A percentile compares a stretch with the other conserved stretches of the same genome.
These are phyloP conservation scores for Trichomycterus rosablanca DNA, from an alignment of 2,113 vertebrate species.

Conservation along the genomic window DNA sequence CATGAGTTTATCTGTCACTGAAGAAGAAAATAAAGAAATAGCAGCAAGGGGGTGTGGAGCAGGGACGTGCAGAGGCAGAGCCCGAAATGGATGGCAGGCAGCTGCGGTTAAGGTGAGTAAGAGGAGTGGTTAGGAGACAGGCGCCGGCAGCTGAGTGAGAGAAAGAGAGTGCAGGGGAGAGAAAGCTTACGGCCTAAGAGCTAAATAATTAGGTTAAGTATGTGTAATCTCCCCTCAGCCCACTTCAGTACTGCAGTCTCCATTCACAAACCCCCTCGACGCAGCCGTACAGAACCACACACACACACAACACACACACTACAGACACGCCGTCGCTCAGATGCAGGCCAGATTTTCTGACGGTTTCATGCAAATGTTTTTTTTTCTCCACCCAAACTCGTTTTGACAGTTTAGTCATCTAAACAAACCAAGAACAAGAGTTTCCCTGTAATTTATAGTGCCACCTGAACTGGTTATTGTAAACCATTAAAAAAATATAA, in stretches of 20 bases:
- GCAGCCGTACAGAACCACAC: conserved; percentile 9
- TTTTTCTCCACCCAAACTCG: no score
- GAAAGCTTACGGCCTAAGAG: conserved; percentile 29
- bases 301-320: conserved; percentile 8
- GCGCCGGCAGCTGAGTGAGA: conserved; percentile 14
- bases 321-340: no score
- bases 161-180: conserved; percentile 9
- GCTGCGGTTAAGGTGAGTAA: conserved; percentile 28
- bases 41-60: conserved; percentile 4
- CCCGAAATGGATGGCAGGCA: conserved; percentile 34
- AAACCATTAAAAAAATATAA: no score
- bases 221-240: conserved; percentile 65
- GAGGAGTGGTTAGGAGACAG: conserved; percentile 27
- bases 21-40: conserved; percentile 13
- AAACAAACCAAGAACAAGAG: no score
- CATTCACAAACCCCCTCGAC: conserved; percentile 51
- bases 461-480: no score
- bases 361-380: no score
- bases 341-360: no score
- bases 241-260: conserved; percentile 56
- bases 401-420: no score
- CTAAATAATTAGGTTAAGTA: conserved; percentile 74
- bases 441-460: no score
- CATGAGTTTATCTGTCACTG: background rate
- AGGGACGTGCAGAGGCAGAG: conserved; percentile 17